Evolutionary conservation across 2,797 vertebrate species (phyloP).

Genomic region (Gymnocypris eckloni): DNA sequence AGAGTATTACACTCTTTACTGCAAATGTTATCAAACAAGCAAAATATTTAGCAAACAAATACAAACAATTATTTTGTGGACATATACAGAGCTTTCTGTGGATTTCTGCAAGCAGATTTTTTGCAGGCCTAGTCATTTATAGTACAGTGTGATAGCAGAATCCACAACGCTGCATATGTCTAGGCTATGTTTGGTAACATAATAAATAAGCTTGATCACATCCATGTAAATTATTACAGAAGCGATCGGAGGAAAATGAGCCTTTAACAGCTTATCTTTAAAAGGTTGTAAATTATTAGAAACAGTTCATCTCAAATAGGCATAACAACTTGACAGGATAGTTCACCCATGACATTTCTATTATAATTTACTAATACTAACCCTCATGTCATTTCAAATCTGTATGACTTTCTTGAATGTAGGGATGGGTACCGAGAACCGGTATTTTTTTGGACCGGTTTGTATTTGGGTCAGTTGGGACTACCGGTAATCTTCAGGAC

Average conservation of each 20-base stretch:
- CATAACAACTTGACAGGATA: not conserved
- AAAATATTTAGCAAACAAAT: not conserved
- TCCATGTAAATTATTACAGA: not conserved
- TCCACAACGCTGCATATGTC: conserved; percentile 7
- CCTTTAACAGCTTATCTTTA: not conserved
- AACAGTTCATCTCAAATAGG: not conserved
- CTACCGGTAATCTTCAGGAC: too few relatives aligned
- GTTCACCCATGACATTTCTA: not conserved
- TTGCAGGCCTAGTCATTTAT: not conserved
- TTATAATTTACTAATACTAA: not conserved
- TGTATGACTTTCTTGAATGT: not conserved
- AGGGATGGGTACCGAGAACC: too few relatives aligned
- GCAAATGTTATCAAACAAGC: not conserved
- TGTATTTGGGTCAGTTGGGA: too few relatives aligned
- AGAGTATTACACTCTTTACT: not conserved
- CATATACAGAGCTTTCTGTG: not conserved
- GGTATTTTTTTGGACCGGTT: too few relatives aligned
- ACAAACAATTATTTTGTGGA: not conserved
- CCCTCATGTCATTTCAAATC: not conserved
- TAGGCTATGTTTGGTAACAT: conserved; percentile 13
- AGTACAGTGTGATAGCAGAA: not conserved
- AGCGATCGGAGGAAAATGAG: not conserved
- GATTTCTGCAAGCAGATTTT: not conserved
- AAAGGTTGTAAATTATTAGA: not conserved
- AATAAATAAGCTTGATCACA: conserved; percentile 16